Conservation (phyloP, 2,113 vertebrate genomes). For the Geococcyx californianus region DNA sequence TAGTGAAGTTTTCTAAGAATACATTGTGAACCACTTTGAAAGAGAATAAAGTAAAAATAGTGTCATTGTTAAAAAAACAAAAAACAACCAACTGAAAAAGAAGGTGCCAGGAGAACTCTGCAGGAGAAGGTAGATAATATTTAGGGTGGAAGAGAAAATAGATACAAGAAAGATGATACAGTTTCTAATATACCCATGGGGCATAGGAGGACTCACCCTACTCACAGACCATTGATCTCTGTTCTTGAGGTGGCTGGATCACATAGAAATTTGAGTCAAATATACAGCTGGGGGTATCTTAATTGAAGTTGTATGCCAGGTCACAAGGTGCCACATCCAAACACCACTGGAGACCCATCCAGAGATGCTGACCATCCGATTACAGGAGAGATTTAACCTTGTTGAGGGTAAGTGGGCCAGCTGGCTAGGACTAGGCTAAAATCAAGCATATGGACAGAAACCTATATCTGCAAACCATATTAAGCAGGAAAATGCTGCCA, state of each 20-base stretch:
- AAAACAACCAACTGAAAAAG: not conserved
- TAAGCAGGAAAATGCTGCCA: not conserved
- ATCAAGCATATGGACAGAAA: not conserved
- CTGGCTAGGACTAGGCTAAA: not conserved
- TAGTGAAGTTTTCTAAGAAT: not conserved
- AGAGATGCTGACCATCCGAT: not conserved
- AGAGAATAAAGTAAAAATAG: not conserved
- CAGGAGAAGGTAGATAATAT: not conserved
- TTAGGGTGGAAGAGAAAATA: not conserved
- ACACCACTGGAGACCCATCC: accelerated
- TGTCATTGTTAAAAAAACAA: not conserved
- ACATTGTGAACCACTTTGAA: not conserved
- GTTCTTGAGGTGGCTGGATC: not conserved
- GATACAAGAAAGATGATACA: not conserved
- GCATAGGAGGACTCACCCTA: not conserved
- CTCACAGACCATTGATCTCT: not conserved
- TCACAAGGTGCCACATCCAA: not conserved
- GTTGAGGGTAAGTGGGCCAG: not conserved
- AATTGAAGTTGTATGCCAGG: not conserved
- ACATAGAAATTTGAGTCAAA: not conserved
- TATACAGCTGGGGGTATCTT: not conserved
- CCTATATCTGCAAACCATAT: not conserved
- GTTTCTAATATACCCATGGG: not conserved
- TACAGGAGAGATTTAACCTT: not conserved
- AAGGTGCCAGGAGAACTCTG: not conserved